A percentile compares a stretch with the other conserved stretches of the same genome.
Conservation (phyloP, 2,888 invertebrate species). For the Rhyacophila evoluta region DNA sequence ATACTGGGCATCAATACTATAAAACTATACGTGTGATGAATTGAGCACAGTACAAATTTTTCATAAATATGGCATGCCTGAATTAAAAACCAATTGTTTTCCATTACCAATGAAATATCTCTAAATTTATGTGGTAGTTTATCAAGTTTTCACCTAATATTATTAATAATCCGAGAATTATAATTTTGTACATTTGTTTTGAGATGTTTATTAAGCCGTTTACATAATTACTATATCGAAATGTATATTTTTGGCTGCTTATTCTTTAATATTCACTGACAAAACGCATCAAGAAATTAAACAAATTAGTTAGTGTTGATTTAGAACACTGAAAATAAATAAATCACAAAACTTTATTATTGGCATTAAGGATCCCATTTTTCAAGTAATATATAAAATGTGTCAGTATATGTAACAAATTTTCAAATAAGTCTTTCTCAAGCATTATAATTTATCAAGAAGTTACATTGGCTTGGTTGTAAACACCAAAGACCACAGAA, state of each 20-base stretch:
- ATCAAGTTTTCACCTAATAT: slow-evolving; percentile 35
- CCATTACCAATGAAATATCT: slow-evolving; percentile 5
- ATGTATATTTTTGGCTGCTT: background rate
- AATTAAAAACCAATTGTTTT: background rate
- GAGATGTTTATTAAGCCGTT: slow-evolving; percentile 3
- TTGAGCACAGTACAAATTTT: background rate
- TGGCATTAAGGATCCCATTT: too few relatives aligned
- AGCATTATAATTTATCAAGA: too few relatives aligned
- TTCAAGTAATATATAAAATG: too few relatives aligned
- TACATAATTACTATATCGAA: background rate
- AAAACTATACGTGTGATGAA: too few relatives aligned
- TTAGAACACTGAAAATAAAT: background rate
- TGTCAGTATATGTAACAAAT: too few relatives aligned
- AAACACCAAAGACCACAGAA: too few relatives aligned
- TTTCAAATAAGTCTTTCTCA: too few relatives aligned
- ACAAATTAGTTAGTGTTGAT: background rate
- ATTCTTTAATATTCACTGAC: background rate
- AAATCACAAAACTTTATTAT: background rate
- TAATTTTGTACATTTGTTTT: slow-evolving; percentile 37
- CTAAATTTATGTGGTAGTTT: slow-evolving; percentile 9
- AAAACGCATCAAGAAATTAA: background rate
- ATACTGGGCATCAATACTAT: too few relatives aligned
- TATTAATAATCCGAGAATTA: slow-evolving; percentile 16
- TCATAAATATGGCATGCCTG: background rate
- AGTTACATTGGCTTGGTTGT: too few relatives aligned